phyloP scores from a whole-genome alignment of 2,113 vertebrate species.

The Ploceus nigricollis region DNA sequence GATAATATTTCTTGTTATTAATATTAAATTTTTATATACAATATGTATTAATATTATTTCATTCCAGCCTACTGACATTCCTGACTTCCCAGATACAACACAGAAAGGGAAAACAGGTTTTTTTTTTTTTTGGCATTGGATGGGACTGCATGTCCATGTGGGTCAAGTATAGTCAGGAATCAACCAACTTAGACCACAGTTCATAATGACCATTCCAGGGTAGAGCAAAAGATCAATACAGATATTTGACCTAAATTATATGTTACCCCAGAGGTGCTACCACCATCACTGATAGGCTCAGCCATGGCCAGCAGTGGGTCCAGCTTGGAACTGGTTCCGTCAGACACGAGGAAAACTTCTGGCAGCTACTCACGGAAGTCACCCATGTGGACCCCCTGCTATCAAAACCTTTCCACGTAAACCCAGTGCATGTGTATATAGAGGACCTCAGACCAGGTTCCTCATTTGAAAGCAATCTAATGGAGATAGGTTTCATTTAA shows the following conservation, averaged over 20 bases:
- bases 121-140: not conserved
- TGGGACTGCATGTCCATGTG: not conserved
- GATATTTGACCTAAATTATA: not conserved
- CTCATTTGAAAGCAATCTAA: not conserved
- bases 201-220: not conserved
- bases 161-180: not conserved
- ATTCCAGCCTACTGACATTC: not conserved
- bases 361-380: not conserved
- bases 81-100: not conserved
- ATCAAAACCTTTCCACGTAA: not conserved
- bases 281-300: not conserved
- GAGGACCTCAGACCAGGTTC: not conserved
- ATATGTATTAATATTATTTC: not conserved
- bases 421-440: not conserved
- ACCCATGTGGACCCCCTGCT: not conserved
- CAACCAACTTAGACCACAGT: not conserved
- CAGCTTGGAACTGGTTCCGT: not conserved
- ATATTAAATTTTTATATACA: not conserved
- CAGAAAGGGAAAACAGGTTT: not conserved
- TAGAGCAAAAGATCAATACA: not conserved
- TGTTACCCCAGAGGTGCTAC: not conserved
- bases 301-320: not conserved
- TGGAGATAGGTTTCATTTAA: not conserved
- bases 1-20: not conserved
- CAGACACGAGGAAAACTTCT: not conserved